These are phyloP conservation scores for Bryconaethiops microstoma DNA, from an alignment of 2,797 vertebrate species.

Conservation along the genomic window DNA sequence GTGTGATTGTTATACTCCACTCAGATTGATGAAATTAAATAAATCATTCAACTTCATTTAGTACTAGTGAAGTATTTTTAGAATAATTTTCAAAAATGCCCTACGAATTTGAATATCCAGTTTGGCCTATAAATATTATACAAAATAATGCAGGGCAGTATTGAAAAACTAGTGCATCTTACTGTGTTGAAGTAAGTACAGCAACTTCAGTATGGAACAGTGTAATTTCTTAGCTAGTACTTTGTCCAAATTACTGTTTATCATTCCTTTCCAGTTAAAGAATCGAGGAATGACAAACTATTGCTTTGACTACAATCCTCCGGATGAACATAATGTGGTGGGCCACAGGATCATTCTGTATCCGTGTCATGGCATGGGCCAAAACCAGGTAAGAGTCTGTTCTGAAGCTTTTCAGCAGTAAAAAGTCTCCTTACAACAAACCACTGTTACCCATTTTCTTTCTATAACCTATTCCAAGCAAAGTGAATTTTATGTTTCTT, in stretches of 20 bases:
- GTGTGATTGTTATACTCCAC: too few species aligned
- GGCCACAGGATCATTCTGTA: slow-evolving; percentile 89
- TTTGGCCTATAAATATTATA: too few species aligned
- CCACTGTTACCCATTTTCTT: not conserved
- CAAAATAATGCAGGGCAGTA: too few species aligned
- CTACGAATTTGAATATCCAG: too few species aligned
- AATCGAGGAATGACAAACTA: slow-evolving; percentile 83
- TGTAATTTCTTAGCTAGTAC: not conserved
- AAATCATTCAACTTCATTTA: too few species aligned
- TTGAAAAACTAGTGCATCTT: not conserved
- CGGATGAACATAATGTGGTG: slow-evolving; percentile 76
- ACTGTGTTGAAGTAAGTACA: too few species aligned
- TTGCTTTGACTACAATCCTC: slow-evolving; percentile 96
- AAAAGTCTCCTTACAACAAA: not conserved
- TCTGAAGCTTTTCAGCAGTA: not conserved
- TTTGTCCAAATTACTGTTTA: not conserved
- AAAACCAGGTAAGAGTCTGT: slow-evolving; percentile 88
- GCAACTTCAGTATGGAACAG: not conserved
- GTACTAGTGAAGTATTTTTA: too few species aligned
- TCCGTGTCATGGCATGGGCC: slow-evolving; percentile 93
- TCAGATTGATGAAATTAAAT: too few species aligned
- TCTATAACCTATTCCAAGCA: not conserved
- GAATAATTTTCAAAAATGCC: too few species aligned
- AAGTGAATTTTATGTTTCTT: not conserved
- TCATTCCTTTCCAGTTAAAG: slow-evolving; percentile 79